Evolutionary conservation across 2,113 vertebrate species (phyloP), one percentile per base, ranked within the genome.

Genomic region (Hippocampus barbouri): DNA sequence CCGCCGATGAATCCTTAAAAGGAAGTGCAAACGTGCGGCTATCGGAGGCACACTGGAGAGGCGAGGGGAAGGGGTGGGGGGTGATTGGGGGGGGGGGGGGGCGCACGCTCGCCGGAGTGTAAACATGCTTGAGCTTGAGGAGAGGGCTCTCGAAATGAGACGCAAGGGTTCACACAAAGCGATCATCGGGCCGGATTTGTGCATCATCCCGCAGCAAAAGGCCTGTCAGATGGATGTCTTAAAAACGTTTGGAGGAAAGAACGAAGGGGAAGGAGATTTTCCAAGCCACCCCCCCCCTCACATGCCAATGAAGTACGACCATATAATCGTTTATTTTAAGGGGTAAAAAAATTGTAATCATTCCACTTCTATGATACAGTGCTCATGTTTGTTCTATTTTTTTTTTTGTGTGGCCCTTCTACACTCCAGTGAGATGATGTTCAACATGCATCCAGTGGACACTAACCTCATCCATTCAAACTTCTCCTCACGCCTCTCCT

Each of bases 1-100:
- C 73, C 75, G 71, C 73, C 75, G 71, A 86, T 84, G 84, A 87
- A 83, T 68, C 90, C 91, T 86, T 93, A 93, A 91, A 91, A 91
- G 91, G 92, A 86, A 89, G 86, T 77, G 67, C 83, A 76, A 83
- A 85, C 75, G 86, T 84, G 84, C 77, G 85, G 79, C 84, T 84
- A 82, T 85, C 79, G 87, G 83, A 78, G 87, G 70, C 84, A 83
- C 87, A 86, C 72, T 67, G 78, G 78, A 69, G 79, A 85, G 83
- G 83, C 71, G 72, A 76, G 83, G 88, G 85, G 89, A 83, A 85
- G 20, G 53, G 4, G 47, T 4, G 21, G 20, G 53, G 16, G 16
- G 47, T 34, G 30, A n/a, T 3, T 34, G 5, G 15, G 47, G 47
- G 51, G 0, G 21, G 47, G 15, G 4, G 15, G 3, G 85, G 87